Evolutionary conservation across 2,113 vertebrate genomes (phyloP), one percentile per base, ranked within the genome.

Genomic region (Alligator sinensis): DNA sequence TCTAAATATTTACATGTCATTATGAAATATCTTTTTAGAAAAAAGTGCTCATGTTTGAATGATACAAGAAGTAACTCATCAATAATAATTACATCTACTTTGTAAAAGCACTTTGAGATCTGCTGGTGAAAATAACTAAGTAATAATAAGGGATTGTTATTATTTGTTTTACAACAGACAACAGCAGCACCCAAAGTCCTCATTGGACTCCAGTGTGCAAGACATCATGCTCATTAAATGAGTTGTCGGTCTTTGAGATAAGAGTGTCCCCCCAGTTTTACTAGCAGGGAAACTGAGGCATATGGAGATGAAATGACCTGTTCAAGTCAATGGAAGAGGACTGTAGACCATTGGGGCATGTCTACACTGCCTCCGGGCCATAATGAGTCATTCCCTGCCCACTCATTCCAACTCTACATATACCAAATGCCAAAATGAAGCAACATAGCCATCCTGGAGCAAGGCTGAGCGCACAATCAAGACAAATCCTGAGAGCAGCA

Each of bases 101-200:
- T 21, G 0, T 9, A 3, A 79, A 57, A 11, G 47, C 11, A 21
- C 12, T 61, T 68, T 0, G 0, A 88, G 54, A 77, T 2, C 55
- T 77, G 17, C 21, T 4, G 28, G 19, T 2, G 34, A 86, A 47
- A 94, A 86, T 16, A 72, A 47, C 79, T 47, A 9, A 66, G 4
- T 76, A 28, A 63, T 68, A 62, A 60, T 11, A 24, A 9, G 14
- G 4, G 63, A 66, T 18, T 1, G 3, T 1, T 79, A 63, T 2
- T 3, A 18, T 38, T 1, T 57, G 62, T 59, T 84, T 3, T 62
- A 18, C 59, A 77, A 64, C 19, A 11, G 61, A 24, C 5, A 8
- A 2, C 60, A 83, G 4, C 2, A 72, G 84, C 76, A 22, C 8
- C 81, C 18, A 9, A 2, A 60, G 22, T 38, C 21, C 70, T 12